Evolutionary conservation across 2,113 vertebrate genomes (phyloP), one percentile per base, ranked within the genome.

Genomic region (Plectropomus leopardus): DNA sequence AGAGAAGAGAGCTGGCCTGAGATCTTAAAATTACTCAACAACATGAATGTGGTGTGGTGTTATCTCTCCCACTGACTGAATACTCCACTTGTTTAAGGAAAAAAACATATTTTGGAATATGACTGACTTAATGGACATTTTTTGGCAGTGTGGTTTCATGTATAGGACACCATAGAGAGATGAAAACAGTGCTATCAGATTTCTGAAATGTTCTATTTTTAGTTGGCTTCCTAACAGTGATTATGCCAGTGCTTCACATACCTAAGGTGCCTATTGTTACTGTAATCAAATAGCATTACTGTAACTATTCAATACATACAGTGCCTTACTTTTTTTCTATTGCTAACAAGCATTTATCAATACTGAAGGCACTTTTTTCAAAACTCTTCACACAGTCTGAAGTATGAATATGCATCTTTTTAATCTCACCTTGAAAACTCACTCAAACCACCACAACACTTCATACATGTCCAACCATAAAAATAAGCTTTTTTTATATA

Each of bases 11-110:
- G 63, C 53, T 66, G 51, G 65, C 51, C 64, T 23, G 47, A 44
- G 72, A 74, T 83, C 72, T 77, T 76, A 34, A 51, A 82, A 67
- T 58, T 47, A 71, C 67, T 84, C 53, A 59, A 42, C 66, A 69
- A 81, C 80, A 73, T 75, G 47, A 79, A 70, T 76, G 63, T 9
- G 69, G 63, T 9, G 69, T 42, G 71, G 59, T 50, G 45, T 65
- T 23, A 50, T 44, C n/a, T 53, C 60, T 55, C 65, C 54, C 9
- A n/a, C 73, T 65, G 77, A 17, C 51, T 66, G 42, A 72, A 67
- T 21, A 40, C 55, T 51, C 34, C 9, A 57, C 75, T 42, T 76
- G 50, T 72, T 79, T 50, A 47, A 45, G 67, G n/a, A 4, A 60
- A 6, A 19, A 60, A 2, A 28, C 14, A 17, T 7, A 40, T 40